Evolutionary conservation across 2,888 invertebrate genomes (phyloP), one percentile per base, ranked within the genome.

Genomic region (Celastrina argiolus): DNA sequence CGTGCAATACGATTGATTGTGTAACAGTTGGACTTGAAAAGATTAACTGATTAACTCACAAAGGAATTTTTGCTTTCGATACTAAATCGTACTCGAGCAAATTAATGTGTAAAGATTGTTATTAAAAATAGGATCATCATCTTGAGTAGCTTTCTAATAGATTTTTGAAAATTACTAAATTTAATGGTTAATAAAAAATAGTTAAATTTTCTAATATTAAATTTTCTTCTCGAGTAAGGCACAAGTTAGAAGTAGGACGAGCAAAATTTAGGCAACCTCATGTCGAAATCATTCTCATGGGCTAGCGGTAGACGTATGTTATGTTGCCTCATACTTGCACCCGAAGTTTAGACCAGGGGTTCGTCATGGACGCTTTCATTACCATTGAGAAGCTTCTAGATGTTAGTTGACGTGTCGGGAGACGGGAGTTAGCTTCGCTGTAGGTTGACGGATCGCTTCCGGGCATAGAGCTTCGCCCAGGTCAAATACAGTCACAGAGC

Each of bases 401-500:
- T 66, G 65, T 64, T 66, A 66, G 64, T 64, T 16, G 56, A 67
- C 61, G 64, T 51, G 28, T 63, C 65, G 65, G 65, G 63, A 59
- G 59, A 64, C 34, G 42, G 66, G 65, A 45, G 61, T 58, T 65
- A 72, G 69, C 71, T 71, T 70, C 67, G 72, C 72, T 69, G 66
- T 67, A 71, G 69, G 70, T 58, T 65, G 66, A 69, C 69, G 70
- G 67, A 61, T 85, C 81, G 88, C 87, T 88, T 87, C 80, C 77
- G 80, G 76, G 74, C 73, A 73, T 76, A 77, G 73, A 82, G 87
- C 87, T 86, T 85, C 78, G 79, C 82, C 83, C 85, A 83, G 83
- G 76, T 80, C 81, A 81, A 84, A 82, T 83, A 76, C 87, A 87
- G 88, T 87, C 89, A 88, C 89, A 86, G 87, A 79, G 72, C 69